Conservation (phyloP, 2,113 vertebrate species). For the Oryzias javanicus region DNA sequence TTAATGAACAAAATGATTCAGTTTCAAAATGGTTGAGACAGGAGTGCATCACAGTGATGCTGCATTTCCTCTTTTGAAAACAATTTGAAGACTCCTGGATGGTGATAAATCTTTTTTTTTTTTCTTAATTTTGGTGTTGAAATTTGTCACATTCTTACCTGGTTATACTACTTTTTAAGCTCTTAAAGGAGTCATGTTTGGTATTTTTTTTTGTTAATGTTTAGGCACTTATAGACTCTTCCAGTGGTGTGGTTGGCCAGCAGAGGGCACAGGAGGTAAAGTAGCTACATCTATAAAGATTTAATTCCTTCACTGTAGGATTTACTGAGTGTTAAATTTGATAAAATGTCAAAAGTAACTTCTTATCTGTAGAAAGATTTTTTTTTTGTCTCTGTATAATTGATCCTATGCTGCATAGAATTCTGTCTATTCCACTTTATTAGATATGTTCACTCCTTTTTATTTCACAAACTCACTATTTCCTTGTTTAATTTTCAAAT, state of each 20-base stretch:
- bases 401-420: neutral
- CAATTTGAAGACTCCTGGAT: too few relatives aligned
- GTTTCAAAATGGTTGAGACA: too few relatives aligned
- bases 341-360: neutral
- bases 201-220: too few relatives aligned
- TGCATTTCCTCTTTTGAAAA: too few relatives aligned
- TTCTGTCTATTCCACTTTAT: neutral
- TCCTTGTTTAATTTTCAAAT: conserved; percentile 6
- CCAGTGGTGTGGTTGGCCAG: conserved; percentile 6
- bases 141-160: too few relatives aligned
- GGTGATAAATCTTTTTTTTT: too few relatives aligned
- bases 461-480: conserved; percentile 19
- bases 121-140: too few relatives aligned
- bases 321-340: neutral
- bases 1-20: too few relatives aligned
- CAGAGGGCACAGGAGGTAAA: conserved; percentile 34
- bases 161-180: too few relatives aligned
- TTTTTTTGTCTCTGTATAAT: neutral
- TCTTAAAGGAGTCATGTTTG: too few relatives aligned
- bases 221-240: too few relatives aligned
- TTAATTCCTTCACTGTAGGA: neutral
- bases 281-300: neutral
- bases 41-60: too few relatives aligned
- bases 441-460: conserved; percentile 18
- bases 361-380: neutral